Conservation (phyloP, 2,113 vertebrate genomes). For the Ceuthmochares aereus region DNA sequence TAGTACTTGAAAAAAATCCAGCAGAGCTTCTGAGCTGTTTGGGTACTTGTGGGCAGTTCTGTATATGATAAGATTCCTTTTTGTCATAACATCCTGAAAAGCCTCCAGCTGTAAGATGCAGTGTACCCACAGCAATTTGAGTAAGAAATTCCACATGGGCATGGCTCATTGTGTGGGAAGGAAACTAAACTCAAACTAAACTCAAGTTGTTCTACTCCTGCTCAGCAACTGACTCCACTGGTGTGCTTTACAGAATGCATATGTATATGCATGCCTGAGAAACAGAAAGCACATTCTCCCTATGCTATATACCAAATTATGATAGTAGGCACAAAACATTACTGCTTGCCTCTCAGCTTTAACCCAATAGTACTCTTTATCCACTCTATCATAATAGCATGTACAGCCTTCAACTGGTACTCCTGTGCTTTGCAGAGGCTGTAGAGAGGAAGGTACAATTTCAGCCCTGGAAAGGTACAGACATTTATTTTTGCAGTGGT, state of each 20-base stretch:
- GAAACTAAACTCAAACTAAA: background rate
- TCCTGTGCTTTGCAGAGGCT: background rate
- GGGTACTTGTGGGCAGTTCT: background rate
- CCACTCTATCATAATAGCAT: background rate
- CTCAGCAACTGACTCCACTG: background rate
- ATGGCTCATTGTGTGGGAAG: rapidly evolving
- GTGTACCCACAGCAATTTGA: background rate
- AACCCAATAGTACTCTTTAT: background rate
- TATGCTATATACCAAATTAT: background rate
- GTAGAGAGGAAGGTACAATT: background rate
- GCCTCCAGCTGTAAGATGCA: background rate
- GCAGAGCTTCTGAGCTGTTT: background rate
- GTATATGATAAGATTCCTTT: background rate
- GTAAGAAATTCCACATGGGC: background rate
- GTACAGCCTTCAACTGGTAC: background rate
- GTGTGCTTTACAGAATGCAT: background rate
- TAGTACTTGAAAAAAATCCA: background rate
- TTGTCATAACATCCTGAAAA: background rate
- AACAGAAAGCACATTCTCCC: background rate
- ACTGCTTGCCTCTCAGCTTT: background rate
- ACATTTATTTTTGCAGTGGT: background rate
- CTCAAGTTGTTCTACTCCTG: background rate
- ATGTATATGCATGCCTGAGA: rapidly evolving
- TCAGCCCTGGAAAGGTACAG: background rate
- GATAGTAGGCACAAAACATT: background rate